These are phyloP conservation scores for Sebastes variabilis DNA, from an alignment of 2,797 vertebrate species.

Conservation along the genomic window DNA sequence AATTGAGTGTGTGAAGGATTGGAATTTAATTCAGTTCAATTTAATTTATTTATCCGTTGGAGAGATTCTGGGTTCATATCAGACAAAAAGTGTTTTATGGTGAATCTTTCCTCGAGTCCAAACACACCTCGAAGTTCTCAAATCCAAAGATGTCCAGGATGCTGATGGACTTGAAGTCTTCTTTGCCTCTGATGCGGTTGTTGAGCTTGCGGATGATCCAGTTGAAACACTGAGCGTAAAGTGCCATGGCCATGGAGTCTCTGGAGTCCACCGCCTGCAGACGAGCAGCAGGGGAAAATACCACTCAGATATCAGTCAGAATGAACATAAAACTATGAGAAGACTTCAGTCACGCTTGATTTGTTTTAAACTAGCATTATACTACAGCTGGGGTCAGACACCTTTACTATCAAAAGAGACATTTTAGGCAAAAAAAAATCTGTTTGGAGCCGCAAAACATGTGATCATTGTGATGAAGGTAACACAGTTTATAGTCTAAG, in stretches of 20 bases:
- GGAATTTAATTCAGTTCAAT: not conserved
- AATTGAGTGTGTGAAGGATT: fast-evolving
- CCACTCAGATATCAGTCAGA: too few relatives aligned
- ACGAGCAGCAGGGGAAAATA: not conserved
- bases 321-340: too few relatives aligned
- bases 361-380: too few relatives aligned
- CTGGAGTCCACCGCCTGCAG: constrained; percentile 93
- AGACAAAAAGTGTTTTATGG: not conserved
- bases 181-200: constrained; percentile 89
- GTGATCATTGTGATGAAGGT: fast-evolving
- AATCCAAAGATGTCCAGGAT: constrained; percentile 99
- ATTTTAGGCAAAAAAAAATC: too few relatives aligned
- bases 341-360: too few relatives aligned
- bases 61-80: not conserved
- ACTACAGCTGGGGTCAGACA: too few relatives aligned
- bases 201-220: constrained; percentile 97
- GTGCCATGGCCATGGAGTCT: constrained; percentile 98
- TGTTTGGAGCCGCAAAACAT: too few relatives aligned
- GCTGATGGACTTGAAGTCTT: constrained; percentile 94
- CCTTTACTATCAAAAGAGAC: too few relatives aligned
- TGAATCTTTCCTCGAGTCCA: not conserved
- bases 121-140: constrained; percentile 94
- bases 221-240: constrained; percentile 96
- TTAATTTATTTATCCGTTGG: not conserved
- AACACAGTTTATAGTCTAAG: too few relatives aligned